Conservation (phyloP, 2,888 invertebrate species). For the Tiliacea citrago region DNA sequence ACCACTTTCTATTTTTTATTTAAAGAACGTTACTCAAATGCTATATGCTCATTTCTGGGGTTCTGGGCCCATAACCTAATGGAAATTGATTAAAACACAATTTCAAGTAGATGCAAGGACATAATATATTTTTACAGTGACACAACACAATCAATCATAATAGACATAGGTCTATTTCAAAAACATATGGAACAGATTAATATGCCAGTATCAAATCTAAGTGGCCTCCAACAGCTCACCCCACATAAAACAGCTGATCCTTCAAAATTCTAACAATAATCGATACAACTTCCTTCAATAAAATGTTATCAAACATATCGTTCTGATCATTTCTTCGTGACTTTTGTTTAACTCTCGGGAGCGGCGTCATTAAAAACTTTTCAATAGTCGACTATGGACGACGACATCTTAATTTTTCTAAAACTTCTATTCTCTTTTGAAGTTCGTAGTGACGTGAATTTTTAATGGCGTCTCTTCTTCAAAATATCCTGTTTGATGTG, state of each 20-base stretch:
- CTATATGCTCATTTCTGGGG: too few species aligned
- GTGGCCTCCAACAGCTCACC: too few species aligned
- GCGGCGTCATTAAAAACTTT: conserved; percentile 57
- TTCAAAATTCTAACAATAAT: not conserved
- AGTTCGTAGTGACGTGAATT: conserved; percentile 41
- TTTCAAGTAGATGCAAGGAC: too few species aligned
- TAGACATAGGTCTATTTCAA: too few species aligned
- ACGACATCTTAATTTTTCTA: conserved; percentile 34
- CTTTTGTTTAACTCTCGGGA: conserved; percentile 22
- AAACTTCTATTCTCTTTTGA: conserved; percentile 25
- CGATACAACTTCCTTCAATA: conserved; percentile 10
- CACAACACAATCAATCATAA: too few species aligned
- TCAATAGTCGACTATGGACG: conserved; percentile 37
- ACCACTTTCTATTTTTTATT: too few species aligned
- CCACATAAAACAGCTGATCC: not conserved
- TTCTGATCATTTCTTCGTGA: conserved; percentile 23
- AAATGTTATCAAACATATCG: conserved; percentile 15
- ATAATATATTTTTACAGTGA: too few species aligned
- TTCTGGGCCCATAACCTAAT: too few species aligned
- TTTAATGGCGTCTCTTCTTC: conserved; percentile 36
- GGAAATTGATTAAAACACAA: too few species aligned
- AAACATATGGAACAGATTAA: too few species aligned
- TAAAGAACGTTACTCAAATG: too few species aligned
- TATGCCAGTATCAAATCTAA: too few species aligned
- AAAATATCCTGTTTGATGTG: conserved; percentile 12